Percentiles rank a stretch among this genome's conserved stretches.
Conservation (phyloP, 2,888 invertebrate genomes). For the Pammene aurita region DNA sequence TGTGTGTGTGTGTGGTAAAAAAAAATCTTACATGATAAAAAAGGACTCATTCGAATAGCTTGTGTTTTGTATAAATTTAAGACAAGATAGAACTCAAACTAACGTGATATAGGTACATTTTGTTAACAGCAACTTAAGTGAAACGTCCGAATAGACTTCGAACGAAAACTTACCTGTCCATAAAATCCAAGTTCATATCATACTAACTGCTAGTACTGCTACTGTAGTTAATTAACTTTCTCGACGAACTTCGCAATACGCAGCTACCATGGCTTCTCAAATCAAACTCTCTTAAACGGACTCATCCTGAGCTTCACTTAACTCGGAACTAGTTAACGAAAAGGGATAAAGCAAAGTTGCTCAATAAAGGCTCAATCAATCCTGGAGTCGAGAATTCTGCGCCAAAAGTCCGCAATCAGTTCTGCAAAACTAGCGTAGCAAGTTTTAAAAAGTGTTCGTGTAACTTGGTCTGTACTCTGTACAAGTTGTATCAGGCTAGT, state of each 20-base stretch:
- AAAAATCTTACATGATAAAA: too few relatives aligned
- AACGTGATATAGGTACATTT: too few relatives aligned
- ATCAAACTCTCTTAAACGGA: slow-evolving; percentile 18
- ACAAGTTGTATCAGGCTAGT: slow-evolving; percentile 46
- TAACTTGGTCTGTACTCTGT: slow-evolving; percentile 28
- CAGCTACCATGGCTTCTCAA: slow-evolving; percentile 12
- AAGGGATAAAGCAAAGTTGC: slow-evolving; percentile 33
- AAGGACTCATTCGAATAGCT: too few relatives aligned
- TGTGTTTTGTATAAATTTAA: too few relatives aligned
- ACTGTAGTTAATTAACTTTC: background rate
- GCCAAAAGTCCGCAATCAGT: slow-evolving; percentile 36
- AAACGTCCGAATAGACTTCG: background rate
- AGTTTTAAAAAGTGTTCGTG: slow-evolving; percentile 36
- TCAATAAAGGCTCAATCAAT: slow-evolving; percentile 35
- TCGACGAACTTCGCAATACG: slow-evolving; percentile 5
- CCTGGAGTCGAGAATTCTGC: slow-evolving; percentile 17
- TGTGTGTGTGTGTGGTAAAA: too few relatives aligned
- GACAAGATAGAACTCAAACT: too few relatives aligned
- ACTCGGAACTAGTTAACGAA: slow-evolving; percentile 30
- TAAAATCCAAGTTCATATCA: slow-evolving; percentile 1
- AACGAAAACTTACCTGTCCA: background rate
- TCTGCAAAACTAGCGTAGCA: slow-evolving; percentile 27
- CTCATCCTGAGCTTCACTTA: slow-evolving; percentile 21
- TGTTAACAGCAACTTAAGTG: too few relatives aligned
- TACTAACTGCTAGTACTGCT: background rate